A percentile compares a stretch with the other conserved stretches of the same genome.
These are phyloP conservation scores for Chironomus tentans DNA, from an alignment of 2,888 invertebrate species.

Conservation along the genomic window DNA sequence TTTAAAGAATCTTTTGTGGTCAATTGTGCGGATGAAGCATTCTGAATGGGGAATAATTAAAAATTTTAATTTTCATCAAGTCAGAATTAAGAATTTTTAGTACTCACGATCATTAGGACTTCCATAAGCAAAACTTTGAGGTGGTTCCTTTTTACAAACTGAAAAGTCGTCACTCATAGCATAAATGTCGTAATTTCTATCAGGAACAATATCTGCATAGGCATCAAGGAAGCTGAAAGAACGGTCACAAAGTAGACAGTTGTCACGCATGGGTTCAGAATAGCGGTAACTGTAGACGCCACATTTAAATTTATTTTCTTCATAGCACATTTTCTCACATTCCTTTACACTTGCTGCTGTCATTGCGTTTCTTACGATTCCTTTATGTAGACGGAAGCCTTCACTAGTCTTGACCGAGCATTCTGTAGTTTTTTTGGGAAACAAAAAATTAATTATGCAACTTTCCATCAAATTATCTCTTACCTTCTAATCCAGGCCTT, in stretches of 20 bases:
- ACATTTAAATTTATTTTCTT: constrained; percentile 61
- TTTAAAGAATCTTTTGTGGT: constrained; percentile 58
- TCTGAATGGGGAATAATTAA: constrained; percentile 45
- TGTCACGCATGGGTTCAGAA: constrained; percentile 45
- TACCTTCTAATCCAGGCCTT: constrained; percentile 42
- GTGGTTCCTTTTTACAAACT: constrained; percentile 40
- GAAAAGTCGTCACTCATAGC: constrained; percentile 56
- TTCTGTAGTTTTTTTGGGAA: constrained; percentile 43
- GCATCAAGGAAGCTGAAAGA: constrained; percentile 60
- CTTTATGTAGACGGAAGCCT: constrained; percentile 63
- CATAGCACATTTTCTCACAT: constrained; percentile 66
- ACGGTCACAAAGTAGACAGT: constrained; percentile 66
- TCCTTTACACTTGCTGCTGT: constrained; percentile 60
- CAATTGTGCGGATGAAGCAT: constrained; percentile 74
- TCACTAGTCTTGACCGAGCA: constrained; percentile 66
- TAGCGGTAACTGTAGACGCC: constrained; percentile 66
- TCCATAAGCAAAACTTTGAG: constrained; percentile 37
- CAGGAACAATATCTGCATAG: constrained; percentile 62
- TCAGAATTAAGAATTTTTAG: background rate
- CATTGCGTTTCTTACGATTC: constrained; percentile 55
- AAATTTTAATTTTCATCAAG: background rate
- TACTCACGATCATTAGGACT: constrained; percentile 35
- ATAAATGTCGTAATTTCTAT: constrained; percentile 70
- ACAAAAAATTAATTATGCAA: too few relatives aligned
- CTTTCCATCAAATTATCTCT: background rate